Percentiles rank a stretch among this genome's conserved stretches.
Conservation (phyloP, 2,797 vertebrate genomes). For the Trachops cirrhosus region DNA sequence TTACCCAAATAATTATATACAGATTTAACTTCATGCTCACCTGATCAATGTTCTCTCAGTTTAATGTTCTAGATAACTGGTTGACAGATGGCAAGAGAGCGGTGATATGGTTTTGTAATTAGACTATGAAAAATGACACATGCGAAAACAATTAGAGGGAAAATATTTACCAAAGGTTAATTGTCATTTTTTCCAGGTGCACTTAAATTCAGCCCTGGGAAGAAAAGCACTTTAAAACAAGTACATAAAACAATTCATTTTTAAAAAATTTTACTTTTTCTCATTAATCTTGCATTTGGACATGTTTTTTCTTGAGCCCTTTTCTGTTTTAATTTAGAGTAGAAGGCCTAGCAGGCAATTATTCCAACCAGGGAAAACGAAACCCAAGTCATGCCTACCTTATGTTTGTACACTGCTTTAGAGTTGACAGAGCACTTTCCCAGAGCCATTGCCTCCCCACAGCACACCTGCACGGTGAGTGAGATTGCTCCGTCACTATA, state of each 20-base stretch:
- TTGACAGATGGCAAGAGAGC: slow-evolving; percentile 50
- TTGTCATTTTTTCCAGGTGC: slow-evolving; percentile 38
- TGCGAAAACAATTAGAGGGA: slow-evolving; percentile 39
- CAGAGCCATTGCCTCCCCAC: neutral
- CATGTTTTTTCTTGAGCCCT: slow-evolving; percentile 42
- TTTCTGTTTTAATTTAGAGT: slow-evolving; percentile 31
- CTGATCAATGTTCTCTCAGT: slow-evolving; percentile 53
- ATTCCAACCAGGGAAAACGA: neutral
- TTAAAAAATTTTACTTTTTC: neutral
- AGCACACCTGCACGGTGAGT: neutral
- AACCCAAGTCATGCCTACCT: neutral
- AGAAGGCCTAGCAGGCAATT: neutral
- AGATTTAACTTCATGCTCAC: slow-evolving; percentile 50
- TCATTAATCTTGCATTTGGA: slow-evolving; percentile 31
- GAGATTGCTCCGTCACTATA: neutral
- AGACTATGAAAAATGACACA: slow-evolving; percentile 44
- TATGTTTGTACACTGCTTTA: neutral
- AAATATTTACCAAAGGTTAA: slow-evolving; percentile 71
- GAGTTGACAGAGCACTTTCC: neutral
- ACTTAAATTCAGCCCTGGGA: slow-evolving; percentile 53
- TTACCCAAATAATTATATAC: slow-evolving; percentile 60
- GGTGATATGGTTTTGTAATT: slow-evolving; percentile 58
- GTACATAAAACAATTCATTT: neutral
- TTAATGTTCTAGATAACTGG: slow-evolving; percentile 61
- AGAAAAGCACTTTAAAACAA: slow-evolving; percentile 25